Conservation (phyloP, 2,113 vertebrate genomes). For the Felis chaus region DNA sequence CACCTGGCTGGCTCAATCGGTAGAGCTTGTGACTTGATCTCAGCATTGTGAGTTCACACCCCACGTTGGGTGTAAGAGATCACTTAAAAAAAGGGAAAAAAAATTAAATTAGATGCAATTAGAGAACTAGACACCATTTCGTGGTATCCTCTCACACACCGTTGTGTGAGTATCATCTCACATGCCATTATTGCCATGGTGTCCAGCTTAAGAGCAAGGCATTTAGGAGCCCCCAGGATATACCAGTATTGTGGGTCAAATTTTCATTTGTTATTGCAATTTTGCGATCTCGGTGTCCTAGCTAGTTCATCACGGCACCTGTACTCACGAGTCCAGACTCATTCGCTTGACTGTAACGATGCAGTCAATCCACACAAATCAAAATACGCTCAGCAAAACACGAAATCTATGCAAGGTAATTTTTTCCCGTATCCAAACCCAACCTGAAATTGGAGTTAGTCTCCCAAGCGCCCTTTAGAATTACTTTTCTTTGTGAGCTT, state of each 20-base stretch:
- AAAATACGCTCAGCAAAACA: constrained; percentile 51
- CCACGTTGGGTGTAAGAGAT: no score
- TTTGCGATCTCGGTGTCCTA: not conserved
- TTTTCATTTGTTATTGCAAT: constrained; percentile 57
- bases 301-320: constrained; percentile 39
- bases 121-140: not conserved
- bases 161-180: not conserved
- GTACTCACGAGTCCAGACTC: not conserved
- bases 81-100: not conserved
- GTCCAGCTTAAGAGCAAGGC: not conserved
- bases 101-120: not conserved
- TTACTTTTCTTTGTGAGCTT: constrained; percentile 33
- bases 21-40: not conserved
- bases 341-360: constrained; percentile 52
- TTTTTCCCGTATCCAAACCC: constrained; percentile 28
- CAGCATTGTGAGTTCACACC: no score
- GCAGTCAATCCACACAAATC: constrained; percentile 51
- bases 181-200: not conserved
- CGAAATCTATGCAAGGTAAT: constrained; percentile 17
- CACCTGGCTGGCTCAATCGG: not conserved
- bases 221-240: not conserved
- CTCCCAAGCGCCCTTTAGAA: not conserved
- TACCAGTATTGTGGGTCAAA: not conserved
- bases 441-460: constrained; percentile 52
- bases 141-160: not conserved